A percentile compares a stretch with the other conserved stretches of the same genome.
These are phyloP conservation scores for Nixonia krombeini DNA, from an alignment of 1,140 invertebrate genomes.

Conservation along the genomic window DNA sequence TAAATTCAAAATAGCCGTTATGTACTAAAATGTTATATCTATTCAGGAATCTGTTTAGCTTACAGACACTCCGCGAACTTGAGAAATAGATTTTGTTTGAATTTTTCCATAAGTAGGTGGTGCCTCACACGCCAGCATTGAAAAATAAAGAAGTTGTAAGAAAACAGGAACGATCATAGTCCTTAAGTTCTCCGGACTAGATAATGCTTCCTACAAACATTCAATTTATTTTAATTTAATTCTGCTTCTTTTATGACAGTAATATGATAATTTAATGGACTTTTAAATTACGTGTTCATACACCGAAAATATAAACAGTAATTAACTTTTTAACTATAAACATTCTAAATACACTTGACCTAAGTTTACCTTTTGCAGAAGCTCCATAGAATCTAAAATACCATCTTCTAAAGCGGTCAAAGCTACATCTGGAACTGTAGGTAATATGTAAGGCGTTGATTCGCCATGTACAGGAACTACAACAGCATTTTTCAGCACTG, in stretches of 20 bases:
- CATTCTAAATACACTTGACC: background rate
- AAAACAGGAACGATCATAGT: slow-evolving; percentile 86
- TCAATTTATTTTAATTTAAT: no score
- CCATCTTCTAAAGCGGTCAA: slow-evolving; percentile 89
- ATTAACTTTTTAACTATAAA: no score
- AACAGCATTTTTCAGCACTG: slow-evolving; percentile 82
- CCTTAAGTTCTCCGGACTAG: slow-evolving; percentile 76
- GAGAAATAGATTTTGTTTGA: slow-evolving; percentile 71
- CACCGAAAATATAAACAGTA: no score
- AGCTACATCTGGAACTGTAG: slow-evolving; percentile 80
- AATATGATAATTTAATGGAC: background rate
- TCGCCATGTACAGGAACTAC: slow-evolving; percentile 88
- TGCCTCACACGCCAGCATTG: slow-evolving; percentile 80
- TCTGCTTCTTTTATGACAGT: background rate
- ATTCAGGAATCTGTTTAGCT: no score
- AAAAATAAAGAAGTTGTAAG: slow-evolving; percentile 82
- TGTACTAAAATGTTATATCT: no score
- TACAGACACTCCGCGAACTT: slow-evolving; percentile 66
- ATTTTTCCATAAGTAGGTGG: slow-evolving; percentile 77
- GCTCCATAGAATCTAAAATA: slow-evolving; percentile 84
- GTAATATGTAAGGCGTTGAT: slow-evolving; percentile 84
- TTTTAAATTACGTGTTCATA: no score
- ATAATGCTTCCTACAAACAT: slow-evolving; percentile 77
- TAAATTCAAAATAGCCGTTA: no score
- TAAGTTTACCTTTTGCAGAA: slow-evolving; percentile 78